Evolutionary conservation across 2,797 vertebrate genomes (phyloP), one percentile per base, ranked within the genome.

Genomic region (Coranthus polyacanthus): DNA sequence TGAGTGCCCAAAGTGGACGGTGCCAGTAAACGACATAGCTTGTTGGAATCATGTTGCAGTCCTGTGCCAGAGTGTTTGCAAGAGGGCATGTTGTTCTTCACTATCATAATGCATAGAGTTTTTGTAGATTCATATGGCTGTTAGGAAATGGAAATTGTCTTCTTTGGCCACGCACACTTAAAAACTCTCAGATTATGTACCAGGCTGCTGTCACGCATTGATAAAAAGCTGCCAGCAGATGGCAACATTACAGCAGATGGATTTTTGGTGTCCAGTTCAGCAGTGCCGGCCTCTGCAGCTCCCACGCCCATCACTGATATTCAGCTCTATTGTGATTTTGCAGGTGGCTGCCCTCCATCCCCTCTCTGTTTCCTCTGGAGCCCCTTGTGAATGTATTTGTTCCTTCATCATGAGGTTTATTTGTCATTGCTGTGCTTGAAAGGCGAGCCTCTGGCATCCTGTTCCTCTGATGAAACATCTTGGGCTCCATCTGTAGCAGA

Each of bases 231-330:
- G 57, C 92, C 92, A 93, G 89, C 75, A 93, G 93, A 89, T 88
- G 92, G 92, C 90, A 87, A 82, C 89, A 70, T 82, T 75, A 80
- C 82, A 86, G 87, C 83, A 84, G 85, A 84, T n/a, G 89, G 72
- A 7, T 59, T 58, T 68, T 69, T 57, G 55, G 44, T 59, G 46
- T 83, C 63, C 61, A 61, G 32, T 37, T 68, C 20, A 75, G 51
- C 68, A 46, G 49, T 22, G 41, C 38, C 46, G 37, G 56, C 64
- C 56, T 61, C 57, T 45, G 18, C 8, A 39, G 73, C 60, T 82
- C 72, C 63, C 68, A 78, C 32, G 39, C 21, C 73, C 66, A 56
- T 62, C 57, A 15, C 58, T 60, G 59, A 78, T 57, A 68, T 44
- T 66, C 16, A 2, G 45, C 75, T 60, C 52, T 39, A 68, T 86